Conservation (phyloP, 2,888 invertebrate genomes). For the Eubasilissa splendida region DNA sequence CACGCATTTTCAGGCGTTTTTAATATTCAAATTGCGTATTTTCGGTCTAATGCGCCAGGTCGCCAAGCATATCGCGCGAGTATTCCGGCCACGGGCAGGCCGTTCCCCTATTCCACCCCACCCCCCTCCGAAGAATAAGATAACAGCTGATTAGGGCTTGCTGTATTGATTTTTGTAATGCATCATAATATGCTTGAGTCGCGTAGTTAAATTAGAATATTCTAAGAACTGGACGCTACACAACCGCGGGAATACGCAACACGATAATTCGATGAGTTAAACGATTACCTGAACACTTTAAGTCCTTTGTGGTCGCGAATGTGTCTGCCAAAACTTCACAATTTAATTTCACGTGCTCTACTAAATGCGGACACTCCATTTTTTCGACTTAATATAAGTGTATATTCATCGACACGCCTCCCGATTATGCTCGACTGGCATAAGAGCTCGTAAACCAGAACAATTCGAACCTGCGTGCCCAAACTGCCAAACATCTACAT, state of each 20-base stretch:
- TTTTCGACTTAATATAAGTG: slow-evolving; percentile 61
- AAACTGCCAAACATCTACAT: slow-evolving; percentile 45
- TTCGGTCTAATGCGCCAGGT: slow-evolving; percentile 17
- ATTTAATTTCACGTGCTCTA: slow-evolving; percentile 76
- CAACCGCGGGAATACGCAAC: slow-evolving; percentile 10
- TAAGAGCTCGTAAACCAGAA: slow-evolving; percentile 23
- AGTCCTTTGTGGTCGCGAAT: slow-evolving; percentile 75
- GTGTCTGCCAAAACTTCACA: slow-evolving; percentile 69
- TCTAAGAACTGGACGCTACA: slow-evolving; percentile 5
- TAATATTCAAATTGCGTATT: slow-evolving; percentile 6
- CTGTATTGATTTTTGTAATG: slow-evolving; percentile 71
- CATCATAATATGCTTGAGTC: slow-evolving; percentile 42
- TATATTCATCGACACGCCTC: slow-evolving; percentile 39
- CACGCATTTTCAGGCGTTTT: background rate
- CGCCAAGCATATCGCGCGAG: slow-evolving; percentile 24
- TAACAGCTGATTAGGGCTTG: slow-evolving; percentile 72
- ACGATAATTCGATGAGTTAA: slow-evolving; percentile 26
- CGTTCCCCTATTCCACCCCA: slow-evolving; percentile 59
- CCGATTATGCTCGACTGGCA: slow-evolving; percentile 20
- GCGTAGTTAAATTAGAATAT: slow-evolving; percentile 27
- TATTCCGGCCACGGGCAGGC: slow-evolving; percentile 43
- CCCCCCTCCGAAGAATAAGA: slow-evolving; percentile 61
- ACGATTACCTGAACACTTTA: slow-evolving; percentile 76
- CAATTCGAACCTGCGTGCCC: slow-evolving; percentile 44
- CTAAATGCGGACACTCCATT: slow-evolving; percentile 82